Evolutionary conservation across 2,888 invertebrate genomes (phyloP).

Genomic region (Phengaris arion): DNA sequence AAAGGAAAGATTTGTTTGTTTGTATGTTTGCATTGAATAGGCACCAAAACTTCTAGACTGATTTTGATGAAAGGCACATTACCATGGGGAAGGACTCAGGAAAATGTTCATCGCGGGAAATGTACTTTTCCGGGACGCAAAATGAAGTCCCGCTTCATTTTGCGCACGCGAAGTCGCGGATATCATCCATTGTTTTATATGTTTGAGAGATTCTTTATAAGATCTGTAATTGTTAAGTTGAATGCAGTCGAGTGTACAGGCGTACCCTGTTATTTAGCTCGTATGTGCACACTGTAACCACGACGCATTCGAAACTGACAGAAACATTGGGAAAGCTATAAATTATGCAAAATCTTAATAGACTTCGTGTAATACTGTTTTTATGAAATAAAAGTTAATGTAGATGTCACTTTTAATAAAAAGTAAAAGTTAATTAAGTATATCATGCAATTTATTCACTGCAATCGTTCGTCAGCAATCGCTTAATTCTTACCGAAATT

Average conservation of each 20-base stretch:
- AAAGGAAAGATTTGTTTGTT: too few relatives aligned
- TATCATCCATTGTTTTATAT: too few relatives aligned
- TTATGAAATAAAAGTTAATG: constrained; percentile 26
- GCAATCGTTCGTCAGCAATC: background rate
- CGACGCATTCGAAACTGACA: constrained; percentile 37
- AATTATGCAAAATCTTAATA: constrained; percentile 29
- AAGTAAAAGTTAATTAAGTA: background rate
- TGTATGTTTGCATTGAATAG: too few relatives aligned
- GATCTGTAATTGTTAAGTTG: background rate
- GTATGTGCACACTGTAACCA: constrained; percentile 5
- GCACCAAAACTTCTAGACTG: too few relatives aligned
- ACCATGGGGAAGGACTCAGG: too few relatives aligned
- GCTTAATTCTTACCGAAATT: background rate
- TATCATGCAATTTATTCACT: background rate
- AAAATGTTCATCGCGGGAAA: too few relatives aligned
- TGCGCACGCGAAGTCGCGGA: too few relatives aligned
- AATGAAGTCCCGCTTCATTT: too few relatives aligned
- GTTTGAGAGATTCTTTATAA: too few relatives aligned
- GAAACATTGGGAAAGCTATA: constrained; percentile 30
- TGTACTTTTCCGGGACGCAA: too few relatives aligned
- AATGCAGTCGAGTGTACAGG: background rate
- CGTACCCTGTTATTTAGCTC: constrained; percentile 7
- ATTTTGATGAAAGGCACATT: too few relatives aligned
- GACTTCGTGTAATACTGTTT: constrained; percentile 27
- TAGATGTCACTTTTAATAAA: constrained; percentile 10